Percentiles rank a stretch among this genome's conserved stretches.
Evolutionary conservation across 2,113 vertebrate species (phyloP).

Genomic region (Odocoileus hemionus): DNA sequence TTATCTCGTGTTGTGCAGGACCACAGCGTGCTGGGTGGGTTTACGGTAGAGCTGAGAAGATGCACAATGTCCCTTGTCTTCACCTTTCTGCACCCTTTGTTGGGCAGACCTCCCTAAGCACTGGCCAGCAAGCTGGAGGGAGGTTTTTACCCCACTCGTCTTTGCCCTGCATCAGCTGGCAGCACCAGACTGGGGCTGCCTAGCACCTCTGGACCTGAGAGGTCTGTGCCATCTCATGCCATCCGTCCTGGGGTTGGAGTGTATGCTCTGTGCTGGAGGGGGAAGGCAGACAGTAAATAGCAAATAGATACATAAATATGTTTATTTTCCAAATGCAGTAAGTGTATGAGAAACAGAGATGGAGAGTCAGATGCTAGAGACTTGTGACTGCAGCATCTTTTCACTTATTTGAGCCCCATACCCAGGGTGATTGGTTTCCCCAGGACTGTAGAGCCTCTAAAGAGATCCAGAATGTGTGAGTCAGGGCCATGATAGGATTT

Average conservation of each 20-base stretch:
- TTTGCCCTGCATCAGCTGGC: not conserved
- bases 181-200: not conserved
- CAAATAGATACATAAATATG: not conserved
- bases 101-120: not conserved
- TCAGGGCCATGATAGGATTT: not conserved
- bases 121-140: not conserved
- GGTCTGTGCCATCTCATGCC: not conserved
- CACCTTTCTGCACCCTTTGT: not conserved
- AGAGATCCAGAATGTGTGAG: not conserved
- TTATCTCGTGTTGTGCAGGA: not conserved
- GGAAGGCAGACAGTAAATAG: not conserved
- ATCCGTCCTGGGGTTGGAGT: not conserved
- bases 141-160: not conserved
- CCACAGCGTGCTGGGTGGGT: not conserved
- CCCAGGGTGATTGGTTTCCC: not conserved
- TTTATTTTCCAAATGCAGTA: not conserved
- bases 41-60: not conserved
- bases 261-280: not conserved
- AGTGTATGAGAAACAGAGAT: not conserved
- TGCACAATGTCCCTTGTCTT: not conserved
- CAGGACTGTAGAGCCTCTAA: not conserved
- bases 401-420: not conserved
- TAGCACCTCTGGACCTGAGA: too few relatives aligned
- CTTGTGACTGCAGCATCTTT: not conserved
- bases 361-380: not conserved